These are phyloP conservation scores for Zeus faber DNA, from an alignment of 2,113 vertebrate species.

Conservation along the genomic window DNA sequence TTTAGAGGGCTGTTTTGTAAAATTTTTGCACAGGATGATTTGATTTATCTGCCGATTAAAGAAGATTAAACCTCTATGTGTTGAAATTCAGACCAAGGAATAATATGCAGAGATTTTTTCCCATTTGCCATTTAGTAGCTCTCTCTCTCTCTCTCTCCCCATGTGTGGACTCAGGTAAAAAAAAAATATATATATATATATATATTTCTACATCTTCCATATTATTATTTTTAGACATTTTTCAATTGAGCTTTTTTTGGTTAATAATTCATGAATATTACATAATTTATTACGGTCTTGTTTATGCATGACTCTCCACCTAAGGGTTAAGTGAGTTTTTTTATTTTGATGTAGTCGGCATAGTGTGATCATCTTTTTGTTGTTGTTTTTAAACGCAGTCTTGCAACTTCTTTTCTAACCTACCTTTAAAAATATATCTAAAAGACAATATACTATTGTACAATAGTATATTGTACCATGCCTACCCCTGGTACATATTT, in stretches of 20 bases:
- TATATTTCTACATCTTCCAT: background rate
- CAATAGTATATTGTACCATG: too few relatives aligned
- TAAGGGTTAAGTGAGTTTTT: slow-evolving; percentile 51
- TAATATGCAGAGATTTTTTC: slow-evolving; percentile 28
- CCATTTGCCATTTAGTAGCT: slow-evolving; percentile 22
- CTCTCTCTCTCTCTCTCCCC: background rate
- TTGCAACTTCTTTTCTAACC: too few relatives aligned
- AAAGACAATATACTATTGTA: too few relatives aligned
- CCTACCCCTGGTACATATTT: too few relatives aligned
- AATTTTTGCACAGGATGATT: slow-evolving; percentile 10
- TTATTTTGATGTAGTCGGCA: slow-evolving; percentile 31
- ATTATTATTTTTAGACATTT: background rate
- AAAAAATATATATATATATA: background rate
- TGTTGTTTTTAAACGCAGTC: background rate
- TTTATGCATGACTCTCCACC: slow-evolving; percentile 58
- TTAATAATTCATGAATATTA: slow-evolving; percentile 63
- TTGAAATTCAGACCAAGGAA: background rate
- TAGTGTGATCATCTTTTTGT: background rate
- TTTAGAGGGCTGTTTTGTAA: slow-evolving; percentile 24
- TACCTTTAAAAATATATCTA: too few relatives aligned
- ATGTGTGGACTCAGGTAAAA: background rate
- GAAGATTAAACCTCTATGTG: slow-evolving; percentile 12
- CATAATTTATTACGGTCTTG: slow-evolving; percentile 62
- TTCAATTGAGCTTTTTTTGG: slow-evolving; percentile 44
- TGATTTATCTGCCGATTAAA: slow-evolving; percentile 33